Evolutionary conservation across 2,888 invertebrate species (phyloP).

Genomic region (Pseudanteris insignis): DNA sequence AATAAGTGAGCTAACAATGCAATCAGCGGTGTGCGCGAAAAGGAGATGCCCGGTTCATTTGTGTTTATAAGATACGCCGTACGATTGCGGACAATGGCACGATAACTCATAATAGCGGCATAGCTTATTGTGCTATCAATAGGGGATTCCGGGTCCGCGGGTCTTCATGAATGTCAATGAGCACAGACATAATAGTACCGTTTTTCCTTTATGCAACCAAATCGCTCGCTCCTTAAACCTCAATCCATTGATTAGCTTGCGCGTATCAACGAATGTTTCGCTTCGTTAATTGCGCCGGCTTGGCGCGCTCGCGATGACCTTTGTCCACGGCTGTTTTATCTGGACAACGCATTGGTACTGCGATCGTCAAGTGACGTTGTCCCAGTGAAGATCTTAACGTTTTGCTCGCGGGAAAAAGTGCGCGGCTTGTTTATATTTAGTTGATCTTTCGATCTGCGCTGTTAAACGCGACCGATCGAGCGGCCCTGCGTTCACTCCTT

Average conservation of each 20-base stretch:
- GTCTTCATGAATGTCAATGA: too few relatives aligned
- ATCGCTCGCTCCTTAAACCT: conserved; percentile 26
- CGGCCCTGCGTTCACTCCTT: conserved; percentile 18
- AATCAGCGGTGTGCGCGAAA: conserved; percentile 15
- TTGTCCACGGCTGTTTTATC: neutral
- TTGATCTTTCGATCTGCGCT: conserved; percentile 57
- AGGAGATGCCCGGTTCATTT: conserved; percentile 22
- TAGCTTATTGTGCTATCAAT: conserved; percentile 61
- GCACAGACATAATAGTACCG: conserved; percentile 57
- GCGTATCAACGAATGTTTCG: conserved; percentile 29
- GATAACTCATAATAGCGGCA: conserved; percentile 65
- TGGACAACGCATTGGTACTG: too few relatives aligned
- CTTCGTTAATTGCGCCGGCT: conserved; percentile 6
- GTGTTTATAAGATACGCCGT: conserved; percentile 23
- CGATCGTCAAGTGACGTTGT: too few relatives aligned
- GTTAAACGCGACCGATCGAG: conserved; percentile 40
- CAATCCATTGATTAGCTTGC: conserved; percentile 20
- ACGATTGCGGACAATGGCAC: conserved; percentile 58
- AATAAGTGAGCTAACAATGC: conserved; percentile 22
- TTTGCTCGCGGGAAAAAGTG: conserved; percentile 22
- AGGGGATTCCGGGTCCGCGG: conserved; percentile 53
- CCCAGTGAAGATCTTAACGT: conserved; percentile 1
- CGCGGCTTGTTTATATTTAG: conserved; percentile 58
- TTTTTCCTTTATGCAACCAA: conserved; percentile 22
- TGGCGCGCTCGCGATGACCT: conserved; percentile 14